Conservation (phyloP, 2,888 invertebrate species). For the Drosophila robusta region DNA sequence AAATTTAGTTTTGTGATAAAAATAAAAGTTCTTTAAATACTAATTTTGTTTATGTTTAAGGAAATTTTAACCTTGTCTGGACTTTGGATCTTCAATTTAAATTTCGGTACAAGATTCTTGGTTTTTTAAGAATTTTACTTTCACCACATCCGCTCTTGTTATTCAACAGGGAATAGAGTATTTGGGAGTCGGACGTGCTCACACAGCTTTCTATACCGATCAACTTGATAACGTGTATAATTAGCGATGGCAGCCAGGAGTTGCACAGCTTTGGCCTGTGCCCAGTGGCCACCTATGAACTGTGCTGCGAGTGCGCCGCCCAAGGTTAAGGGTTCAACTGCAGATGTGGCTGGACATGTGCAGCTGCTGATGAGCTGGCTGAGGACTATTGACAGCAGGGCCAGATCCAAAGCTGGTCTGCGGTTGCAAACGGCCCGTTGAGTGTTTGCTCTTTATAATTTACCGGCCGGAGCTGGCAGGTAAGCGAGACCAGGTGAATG, state of each 20-base stretch:
- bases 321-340: slow-evolving; percentile 26
- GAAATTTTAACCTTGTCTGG: no score
- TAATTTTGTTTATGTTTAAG: no score
- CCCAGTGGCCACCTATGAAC: slow-evolving; percentile 7
- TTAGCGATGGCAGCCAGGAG: not conserved
- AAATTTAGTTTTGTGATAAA: not conserved
- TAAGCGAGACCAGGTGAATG: slow-evolving; percentile 29
- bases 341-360: slow-evolving; percentile 34
- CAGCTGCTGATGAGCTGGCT: slow-evolving; percentile 14
- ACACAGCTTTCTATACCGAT: not conserved
- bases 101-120: not conserved
- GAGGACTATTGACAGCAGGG: slow-evolving; percentile 30
- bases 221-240: not conserved
- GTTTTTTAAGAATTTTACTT: no score
- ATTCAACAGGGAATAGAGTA: not conserved
- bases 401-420: slow-evolving; percentile 15
- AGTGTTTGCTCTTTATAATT: slow-evolving; percentile 36
- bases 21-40: no score
- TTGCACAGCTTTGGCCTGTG: not conserved
- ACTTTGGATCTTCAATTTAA: no score
- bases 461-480: slow-evolving; percentile 29
- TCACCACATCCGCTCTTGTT: no score
- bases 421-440: slow-evolving; percentile 2
- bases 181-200: not conserved
- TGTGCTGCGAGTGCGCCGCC: not conserved